A percentile compares a stretch with the other conserved stretches of the same genome.
phyloP scores from a whole-genome alignment of 35 echinoderm and acorn worm species.

The Lytechinus variegatus region DNA sequence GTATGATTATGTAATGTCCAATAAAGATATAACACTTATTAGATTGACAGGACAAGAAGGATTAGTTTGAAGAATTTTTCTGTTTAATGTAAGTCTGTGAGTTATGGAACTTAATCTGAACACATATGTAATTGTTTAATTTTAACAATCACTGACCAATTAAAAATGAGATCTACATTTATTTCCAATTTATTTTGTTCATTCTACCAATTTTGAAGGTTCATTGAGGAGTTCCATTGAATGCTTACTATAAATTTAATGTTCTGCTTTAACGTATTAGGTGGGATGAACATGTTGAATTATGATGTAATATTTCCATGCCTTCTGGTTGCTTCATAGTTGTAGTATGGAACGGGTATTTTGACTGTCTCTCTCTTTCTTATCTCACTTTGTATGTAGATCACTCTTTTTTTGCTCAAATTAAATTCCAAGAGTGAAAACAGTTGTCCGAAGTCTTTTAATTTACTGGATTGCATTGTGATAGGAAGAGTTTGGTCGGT shows the following conservation, averaged over 20 bases:
- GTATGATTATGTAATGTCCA: neutral
- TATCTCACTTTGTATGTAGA: neutral
- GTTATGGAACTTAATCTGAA: neutral
- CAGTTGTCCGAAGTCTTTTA: neutral
- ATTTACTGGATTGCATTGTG: neutral
- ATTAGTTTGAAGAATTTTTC: neutral
- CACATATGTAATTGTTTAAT: neutral
- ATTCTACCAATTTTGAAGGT: neutral
- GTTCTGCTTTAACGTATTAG: neutral
- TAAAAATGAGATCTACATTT: neutral
- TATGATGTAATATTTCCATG: neutral
- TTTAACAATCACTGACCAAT: neutral
- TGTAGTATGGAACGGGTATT: neutral
- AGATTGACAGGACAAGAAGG: neutral
- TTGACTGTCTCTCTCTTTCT: neutral
- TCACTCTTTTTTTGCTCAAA: slow-evolving; percentile 22
- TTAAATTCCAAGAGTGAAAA: neutral
- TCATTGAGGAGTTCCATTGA: neutral
- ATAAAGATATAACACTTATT: neutral
- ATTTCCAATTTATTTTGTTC: too few relatives aligned
- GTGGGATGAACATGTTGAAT: neutral
- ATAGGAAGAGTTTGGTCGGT: neutral
- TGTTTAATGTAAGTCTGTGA: neutral
- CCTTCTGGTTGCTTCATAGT: neutral
- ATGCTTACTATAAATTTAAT: neutral